phyloP scores from a whole-genome alignment of 2,797 vertebrate genomes.

The Spatula clypeata region DNA sequence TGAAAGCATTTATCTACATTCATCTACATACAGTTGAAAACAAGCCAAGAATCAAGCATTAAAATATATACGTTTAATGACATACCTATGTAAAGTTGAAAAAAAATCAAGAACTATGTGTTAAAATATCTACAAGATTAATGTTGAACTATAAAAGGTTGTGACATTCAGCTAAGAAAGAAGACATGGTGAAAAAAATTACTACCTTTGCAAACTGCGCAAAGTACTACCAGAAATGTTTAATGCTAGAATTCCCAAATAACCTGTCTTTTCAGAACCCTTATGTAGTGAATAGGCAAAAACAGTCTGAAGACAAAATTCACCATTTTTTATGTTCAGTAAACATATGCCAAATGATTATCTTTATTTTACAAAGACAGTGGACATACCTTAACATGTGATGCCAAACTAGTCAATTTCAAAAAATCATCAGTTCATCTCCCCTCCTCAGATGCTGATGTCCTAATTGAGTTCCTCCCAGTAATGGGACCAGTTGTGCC shows the following conservation, averaged over 20 bases:
- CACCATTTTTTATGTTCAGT: background rate
- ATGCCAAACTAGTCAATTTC: background rate
- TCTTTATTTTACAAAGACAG: background rate
- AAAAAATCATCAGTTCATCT: background rate
- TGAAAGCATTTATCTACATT: background rate
- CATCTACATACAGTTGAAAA: background rate
- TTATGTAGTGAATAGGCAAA: too few relatives aligned
- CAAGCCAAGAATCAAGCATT: background rate
- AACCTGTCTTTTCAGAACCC: background rate
- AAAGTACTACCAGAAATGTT: background rate
- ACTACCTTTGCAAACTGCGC: background rate
- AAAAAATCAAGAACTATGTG: background rate
- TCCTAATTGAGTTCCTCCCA: background rate
- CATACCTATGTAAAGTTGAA: background rate
- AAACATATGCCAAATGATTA: background rate
- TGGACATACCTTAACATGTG: background rate
- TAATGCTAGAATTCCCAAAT: background rate
- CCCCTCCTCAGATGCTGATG: background rate
- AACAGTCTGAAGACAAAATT: background rate
- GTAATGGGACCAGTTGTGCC: background rate
- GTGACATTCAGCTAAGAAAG: background rate
- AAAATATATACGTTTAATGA: background rate
- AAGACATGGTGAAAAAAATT: fast-evolving
- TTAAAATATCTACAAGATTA: background rate
- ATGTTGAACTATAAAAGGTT: fast-evolving